A percentile compares a stretch with the other conserved stretches of the same genome.
Conservation (phyloP, 2,113 vertebrate species). For the Callopanchax toddi region DNA sequence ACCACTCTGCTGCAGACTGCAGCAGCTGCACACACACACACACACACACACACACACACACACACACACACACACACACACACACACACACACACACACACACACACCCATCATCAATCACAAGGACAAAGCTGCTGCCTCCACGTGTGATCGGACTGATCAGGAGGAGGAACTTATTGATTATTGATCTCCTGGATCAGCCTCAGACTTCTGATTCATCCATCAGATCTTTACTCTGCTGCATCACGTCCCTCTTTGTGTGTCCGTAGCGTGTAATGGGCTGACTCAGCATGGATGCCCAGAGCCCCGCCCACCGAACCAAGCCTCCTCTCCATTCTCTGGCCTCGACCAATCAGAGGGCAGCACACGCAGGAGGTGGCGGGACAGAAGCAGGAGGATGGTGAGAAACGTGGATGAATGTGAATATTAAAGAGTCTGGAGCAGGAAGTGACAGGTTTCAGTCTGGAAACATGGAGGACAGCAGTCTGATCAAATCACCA, state of each 20-base stretch:
- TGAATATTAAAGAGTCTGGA: slow-evolving; percentile 37
- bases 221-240: not conserved
- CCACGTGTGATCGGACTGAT: not conserved
- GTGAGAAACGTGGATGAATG: slow-evolving; percentile 63
- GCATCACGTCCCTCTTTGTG: not conserved
- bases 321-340: slow-evolving; percentile 70
- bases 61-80: not conserved
- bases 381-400: slow-evolving; percentile 85
- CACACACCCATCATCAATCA: not conserved
- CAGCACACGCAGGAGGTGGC: slow-evolving; percentile 80
- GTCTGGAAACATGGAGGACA: no score
- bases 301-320: slow-evolving; percentile 84
- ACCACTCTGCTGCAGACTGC: slow-evolving; percentile 20
- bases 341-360: slow-evolving; percentile 69
- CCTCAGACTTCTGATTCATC: not conserved
- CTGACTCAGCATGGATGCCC: slow-evolving; percentile 87
- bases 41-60: not conserved
- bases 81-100: not conserved
- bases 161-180: not conserved
- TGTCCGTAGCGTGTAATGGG: slow-evolving; percentile 84
- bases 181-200: not conserved
- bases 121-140: not conserved
- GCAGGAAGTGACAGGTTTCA: no score
- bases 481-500: no score
- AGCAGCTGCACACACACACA: slow-evolving; percentile 39